Evolutionary conservation across 2,888 invertebrate genomes (phyloP), one percentile per base, ranked within the genome.

Genomic region (Hyles lineata): DNA sequence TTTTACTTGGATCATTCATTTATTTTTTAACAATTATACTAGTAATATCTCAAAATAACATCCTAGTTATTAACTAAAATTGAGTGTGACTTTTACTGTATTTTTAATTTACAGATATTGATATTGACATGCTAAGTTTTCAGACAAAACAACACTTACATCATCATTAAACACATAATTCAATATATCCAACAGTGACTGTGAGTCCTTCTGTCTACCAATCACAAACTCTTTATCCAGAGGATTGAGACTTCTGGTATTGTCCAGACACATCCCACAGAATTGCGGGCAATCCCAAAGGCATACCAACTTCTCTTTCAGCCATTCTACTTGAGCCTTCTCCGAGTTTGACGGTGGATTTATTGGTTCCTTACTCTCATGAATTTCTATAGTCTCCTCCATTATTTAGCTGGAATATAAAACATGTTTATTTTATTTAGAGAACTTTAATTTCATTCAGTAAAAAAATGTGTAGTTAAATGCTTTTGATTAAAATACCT

Each of bases 111-210:
- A n/a, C n/a, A n/a, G n/a, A 50, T 50, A 50, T 50, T 5, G 3
- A 5, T 5, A 29, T 3, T 50, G 2, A 50, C 50, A 50, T 7
- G 5, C 29, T 29, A 29, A 29, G 3, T 17, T 6, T 17, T 50
- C 50, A 50, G 15, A 55, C 19, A 55, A n/a, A n/a, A 59, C 69
- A 43, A 73, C 76, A 83, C 89, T 86, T 70, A 90, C 89, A 76
- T 87, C 82, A 76, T 82, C 83, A 78, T 83, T 84, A 43, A 89
- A 85, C 32, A 89, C 79, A 78, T 85, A 84, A 74, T 81, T 83
- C 29, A 89, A 75, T 1, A 89, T 80, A 67, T 88, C 85, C 11
- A 79, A 78, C 17, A 89, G 72, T 43, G 82, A 79, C 60, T 80
- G 85, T 0, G 85, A 82, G 11, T 80, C 78, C 0, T 76, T 77